A percentile compares a stretch with the other conserved stretches of the same genome.
Evolutionary conservation across 35 echinoderm and acorn worm species (phyloP).

Genomic region (Hemicentrotus pulcherrimus): DNA sequence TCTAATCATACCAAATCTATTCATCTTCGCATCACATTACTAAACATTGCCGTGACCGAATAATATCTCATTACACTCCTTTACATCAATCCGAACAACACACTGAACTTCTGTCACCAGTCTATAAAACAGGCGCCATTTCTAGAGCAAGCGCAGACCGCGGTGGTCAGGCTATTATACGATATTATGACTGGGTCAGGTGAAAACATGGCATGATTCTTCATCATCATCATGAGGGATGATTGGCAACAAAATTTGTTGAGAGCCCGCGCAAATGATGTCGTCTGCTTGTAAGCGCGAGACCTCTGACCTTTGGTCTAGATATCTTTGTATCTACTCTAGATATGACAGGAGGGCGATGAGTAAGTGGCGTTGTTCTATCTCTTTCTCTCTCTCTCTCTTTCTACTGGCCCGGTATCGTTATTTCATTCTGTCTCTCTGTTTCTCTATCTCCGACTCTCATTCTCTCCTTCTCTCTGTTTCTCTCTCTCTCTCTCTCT

Average conservation of each 20-base stretch:
- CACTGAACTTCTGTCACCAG: not conserved
- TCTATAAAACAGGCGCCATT: not conserved
- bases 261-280: constrained; percentile 13
- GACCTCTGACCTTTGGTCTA: constrained; percentile 32
- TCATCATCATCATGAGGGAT: not conserved
- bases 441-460: not conserved
- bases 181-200: constrained; percentile 1
- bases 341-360: not conserved
- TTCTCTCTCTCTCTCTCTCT: not conserved
- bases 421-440: not conserved
- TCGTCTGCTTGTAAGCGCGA: not conserved
- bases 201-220: not conserved
- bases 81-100: not conserved
- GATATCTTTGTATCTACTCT: constrained; percentile 46
- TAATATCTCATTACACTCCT: no score
- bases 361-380: not conserved
- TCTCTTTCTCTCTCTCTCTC: not conserved
- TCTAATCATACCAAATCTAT: no score
- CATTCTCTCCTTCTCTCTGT: not conserved
- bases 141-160: not conserved
- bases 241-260: constrained; percentile 32
- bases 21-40: no score
- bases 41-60: no score
- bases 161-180: constrained; percentile 16
- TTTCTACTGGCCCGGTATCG: not conserved